Percentiles rank a stretch among this genome's conserved stretches.
Conservation (phyloP, 2,113 vertebrate genomes). For the Dendropsophus ebraccatus region DNA sequence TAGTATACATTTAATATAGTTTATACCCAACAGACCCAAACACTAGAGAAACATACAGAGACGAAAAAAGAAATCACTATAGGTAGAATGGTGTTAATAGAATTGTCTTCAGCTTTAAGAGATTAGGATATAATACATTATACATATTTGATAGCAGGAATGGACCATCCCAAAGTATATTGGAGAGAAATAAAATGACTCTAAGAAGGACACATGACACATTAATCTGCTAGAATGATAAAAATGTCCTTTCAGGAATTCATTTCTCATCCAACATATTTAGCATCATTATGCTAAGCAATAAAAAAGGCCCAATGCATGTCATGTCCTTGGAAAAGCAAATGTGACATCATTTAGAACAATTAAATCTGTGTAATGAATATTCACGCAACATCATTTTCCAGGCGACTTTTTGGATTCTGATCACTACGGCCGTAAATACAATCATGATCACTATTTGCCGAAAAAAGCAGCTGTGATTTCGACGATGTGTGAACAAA, state of each 20-base stretch:
- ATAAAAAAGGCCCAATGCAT: constrained; percentile 35
- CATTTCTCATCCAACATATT: constrained; percentile 30
- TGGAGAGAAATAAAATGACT: constrained; percentile 4
- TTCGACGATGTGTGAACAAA: no score
- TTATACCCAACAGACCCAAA: not conserved
- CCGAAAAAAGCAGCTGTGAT: no score
- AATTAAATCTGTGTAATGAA: constrained; percentile 32
- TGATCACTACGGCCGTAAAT: no score
- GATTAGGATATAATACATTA: constrained; percentile 1
- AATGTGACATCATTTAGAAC: constrained; percentile 16
- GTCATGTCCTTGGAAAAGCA: constrained; percentile 41
- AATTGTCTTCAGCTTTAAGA: not conserved
- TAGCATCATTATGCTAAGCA: constrained; percentile 22
- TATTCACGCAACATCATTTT: no score
- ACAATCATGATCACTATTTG: no score
- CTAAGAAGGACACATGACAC: constrained; percentile 46
- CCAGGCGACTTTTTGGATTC: no score
- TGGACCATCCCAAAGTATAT: constrained; percentile 32
- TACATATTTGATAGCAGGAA: constrained; percentile 3
- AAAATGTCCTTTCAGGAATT: constrained; percentile 22
- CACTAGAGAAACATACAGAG: not conserved
- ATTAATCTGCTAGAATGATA: constrained; percentile 35
- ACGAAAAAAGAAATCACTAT: not conserved
- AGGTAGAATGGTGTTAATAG: not conserved
- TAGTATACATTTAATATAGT: no score